A percentile compares a stretch with the other conserved stretches of the same genome.
These are phyloP conservation scores for Serripes groenlandicus DNA, from an alignment of 2,888 invertebrate species.

Conservation along the genomic window DNA sequence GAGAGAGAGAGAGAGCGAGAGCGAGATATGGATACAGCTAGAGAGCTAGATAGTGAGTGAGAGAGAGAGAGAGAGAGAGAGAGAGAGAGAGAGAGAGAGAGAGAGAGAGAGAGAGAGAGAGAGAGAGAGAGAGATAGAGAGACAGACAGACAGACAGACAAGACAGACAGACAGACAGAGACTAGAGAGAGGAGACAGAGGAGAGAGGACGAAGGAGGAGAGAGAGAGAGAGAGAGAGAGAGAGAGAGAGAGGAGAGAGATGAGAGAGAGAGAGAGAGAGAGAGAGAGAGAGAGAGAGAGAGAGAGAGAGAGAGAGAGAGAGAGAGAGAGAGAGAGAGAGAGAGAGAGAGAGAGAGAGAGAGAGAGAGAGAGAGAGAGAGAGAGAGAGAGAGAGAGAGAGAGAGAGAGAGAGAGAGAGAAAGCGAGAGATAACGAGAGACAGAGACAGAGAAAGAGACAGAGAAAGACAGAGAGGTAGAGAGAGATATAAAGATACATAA, in stretches of 20 bases:
- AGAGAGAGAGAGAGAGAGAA: conserved; percentile 21
- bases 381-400: conserved; percentile 19
- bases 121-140: neutral
- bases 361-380: conserved; percentile 20
- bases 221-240: conserved; percentile 35
- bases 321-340: conserved; percentile 17
- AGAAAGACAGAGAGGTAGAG: neutral
- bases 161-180: neutral
- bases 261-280: conserved; percentile 4
- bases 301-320: neutral
- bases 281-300: conserved; percentile 16
- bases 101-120: conserved; percentile 1
- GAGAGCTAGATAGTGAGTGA: neutral
- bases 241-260: conserved; percentile 16
- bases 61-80: neutral
- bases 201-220: neutral
- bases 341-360: conserved; percentile 19
- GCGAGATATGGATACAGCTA: neutral
- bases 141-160: neutral
- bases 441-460: neutral
- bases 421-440: neutral
- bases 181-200: neutral
- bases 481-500: neutral
- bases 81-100: conserved; percentile 31
- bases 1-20: conserved; percentile 7